Conservation (phyloP, 2,797 vertebrate species). For the Pantherophis alleghaniensis region DNA sequence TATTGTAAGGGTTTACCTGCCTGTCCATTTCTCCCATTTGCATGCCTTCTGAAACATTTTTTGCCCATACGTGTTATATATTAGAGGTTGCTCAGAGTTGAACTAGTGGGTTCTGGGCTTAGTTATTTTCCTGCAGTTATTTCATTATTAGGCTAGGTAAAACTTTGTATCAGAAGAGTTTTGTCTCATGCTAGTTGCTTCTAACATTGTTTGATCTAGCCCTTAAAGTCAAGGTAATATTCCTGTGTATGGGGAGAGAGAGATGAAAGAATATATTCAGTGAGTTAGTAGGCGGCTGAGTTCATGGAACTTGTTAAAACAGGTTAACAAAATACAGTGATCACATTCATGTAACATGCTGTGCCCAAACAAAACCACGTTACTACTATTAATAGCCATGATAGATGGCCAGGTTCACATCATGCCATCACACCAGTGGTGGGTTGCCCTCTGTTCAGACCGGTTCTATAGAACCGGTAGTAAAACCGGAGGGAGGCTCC, state of each 20-base stretch:
- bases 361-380: background rate
- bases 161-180: background rate
- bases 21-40: background rate
- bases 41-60: background rate
- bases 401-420: background rate
- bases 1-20: background rate
- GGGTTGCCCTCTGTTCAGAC: too few relatives aligned
- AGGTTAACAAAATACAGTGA: background rate
- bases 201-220: background rate
- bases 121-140: background rate
- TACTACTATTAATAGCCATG: background rate
- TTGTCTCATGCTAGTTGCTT: background rate
- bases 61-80: background rate
- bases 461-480: too few relatives aligned
- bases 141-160: background rate
- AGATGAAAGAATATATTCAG: background rate
- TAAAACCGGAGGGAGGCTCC: too few relatives aligned
- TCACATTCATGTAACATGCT: background rate
- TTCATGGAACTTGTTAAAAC: background rate
- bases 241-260: background rate
- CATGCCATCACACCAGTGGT: background rate
- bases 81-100: background rate
- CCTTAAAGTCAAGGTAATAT: background rate
- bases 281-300: background rate
- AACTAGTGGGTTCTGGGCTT: background rate